A percentile compares a stretch with the other conserved stretches of the same genome.
phyloP scores from a whole-genome alignment of 2,113 vertebrate species.

The Chrysochloris asiatica region DNA sequence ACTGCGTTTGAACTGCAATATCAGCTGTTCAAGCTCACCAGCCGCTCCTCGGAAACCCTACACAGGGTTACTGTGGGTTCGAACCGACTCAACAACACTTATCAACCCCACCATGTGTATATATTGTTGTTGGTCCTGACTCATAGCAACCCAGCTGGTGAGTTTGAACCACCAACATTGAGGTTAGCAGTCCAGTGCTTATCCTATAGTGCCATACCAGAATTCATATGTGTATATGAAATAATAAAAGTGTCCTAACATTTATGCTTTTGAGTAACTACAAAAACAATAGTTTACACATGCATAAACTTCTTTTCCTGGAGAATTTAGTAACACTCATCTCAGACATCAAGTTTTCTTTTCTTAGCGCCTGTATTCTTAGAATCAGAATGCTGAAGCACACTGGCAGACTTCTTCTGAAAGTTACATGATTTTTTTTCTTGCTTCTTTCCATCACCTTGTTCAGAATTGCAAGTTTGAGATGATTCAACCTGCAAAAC shows the following conservation, averaged over 20 bases:
- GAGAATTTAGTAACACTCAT: conserved; percentile 60
- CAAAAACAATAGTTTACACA: conserved; percentile 13
- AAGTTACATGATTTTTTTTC: conserved; percentile 52
- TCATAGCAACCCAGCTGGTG: no score
- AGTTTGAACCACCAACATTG: no score
- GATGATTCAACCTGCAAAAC: conserved; percentile 76
- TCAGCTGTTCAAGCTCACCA: no score
- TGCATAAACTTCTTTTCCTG: conserved; percentile 10
- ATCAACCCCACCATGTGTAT: no score
- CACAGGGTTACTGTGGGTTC: no score
- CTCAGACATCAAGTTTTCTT: conserved; percentile 68
- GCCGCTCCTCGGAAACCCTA: no score
- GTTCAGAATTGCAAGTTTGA: conserved; percentile 15
- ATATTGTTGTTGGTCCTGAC: no score
- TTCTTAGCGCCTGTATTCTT: conserved; percentile 81
- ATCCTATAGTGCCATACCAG: no score
- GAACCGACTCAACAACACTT: no score
- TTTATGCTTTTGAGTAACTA: conserved; percentile 38
- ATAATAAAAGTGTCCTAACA: conserved; percentile 42
- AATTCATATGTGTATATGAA: no score
- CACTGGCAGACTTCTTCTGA: conserved; percentile 81
- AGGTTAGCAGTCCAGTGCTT: no score
- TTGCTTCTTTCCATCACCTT: conserved; percentile 38
- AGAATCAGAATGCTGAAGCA: conserved; percentile 79
- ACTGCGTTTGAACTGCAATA: no score